Conservation (phyloP, 2,797 vertebrate genomes). For the Austrolebias charrua region DNA sequence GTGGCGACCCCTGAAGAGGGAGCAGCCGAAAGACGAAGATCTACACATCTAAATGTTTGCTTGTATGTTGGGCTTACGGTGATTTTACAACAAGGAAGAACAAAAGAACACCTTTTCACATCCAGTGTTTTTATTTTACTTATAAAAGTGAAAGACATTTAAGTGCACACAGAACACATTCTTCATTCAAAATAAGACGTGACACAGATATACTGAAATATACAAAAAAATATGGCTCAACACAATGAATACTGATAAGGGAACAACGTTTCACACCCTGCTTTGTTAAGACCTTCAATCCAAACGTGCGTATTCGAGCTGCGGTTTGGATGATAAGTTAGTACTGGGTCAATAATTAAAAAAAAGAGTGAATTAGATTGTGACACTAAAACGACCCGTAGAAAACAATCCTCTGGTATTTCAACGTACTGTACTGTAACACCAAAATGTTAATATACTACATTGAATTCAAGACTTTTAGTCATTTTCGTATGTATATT, state of each 20-base stretch:
- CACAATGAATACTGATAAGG: constrained; percentile 69
- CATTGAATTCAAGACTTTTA: constrained; percentile 38
- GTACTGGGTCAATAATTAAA: constrained; percentile 30
- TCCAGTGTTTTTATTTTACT: constrained; percentile 77
- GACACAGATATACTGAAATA: constrained; percentile 58
- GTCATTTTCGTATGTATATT: constrained; percentile 10
- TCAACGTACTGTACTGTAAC: constrained; percentile 37
- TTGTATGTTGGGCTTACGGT: background rate
- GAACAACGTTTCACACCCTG: constrained; percentile 36
- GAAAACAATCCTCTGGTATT: constrained; percentile 41
- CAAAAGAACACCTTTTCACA: constrained; percentile 31
- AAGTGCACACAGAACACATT: constrained; percentile 65
- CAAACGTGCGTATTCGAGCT: constrained; percentile 23
- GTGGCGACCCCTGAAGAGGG: too few relatives aligned
- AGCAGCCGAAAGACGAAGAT: background rate
- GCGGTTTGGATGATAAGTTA: constrained; percentile 33
- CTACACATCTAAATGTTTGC: background rate
- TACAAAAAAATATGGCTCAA: constrained; percentile 74
- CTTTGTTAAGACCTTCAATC: constrained; percentile 15
- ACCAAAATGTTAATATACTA: constrained; percentile 42
- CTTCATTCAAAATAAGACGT: constrained; percentile 63
- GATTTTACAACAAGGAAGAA: constrained; percentile 2
- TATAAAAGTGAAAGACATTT: constrained; percentile 73
- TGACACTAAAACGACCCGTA: constrained; percentile 36
- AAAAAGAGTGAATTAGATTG: constrained; percentile 42